Conservation (phyloP, 1,140 invertebrate genomes). For the Drosophila lowei region DNA sequence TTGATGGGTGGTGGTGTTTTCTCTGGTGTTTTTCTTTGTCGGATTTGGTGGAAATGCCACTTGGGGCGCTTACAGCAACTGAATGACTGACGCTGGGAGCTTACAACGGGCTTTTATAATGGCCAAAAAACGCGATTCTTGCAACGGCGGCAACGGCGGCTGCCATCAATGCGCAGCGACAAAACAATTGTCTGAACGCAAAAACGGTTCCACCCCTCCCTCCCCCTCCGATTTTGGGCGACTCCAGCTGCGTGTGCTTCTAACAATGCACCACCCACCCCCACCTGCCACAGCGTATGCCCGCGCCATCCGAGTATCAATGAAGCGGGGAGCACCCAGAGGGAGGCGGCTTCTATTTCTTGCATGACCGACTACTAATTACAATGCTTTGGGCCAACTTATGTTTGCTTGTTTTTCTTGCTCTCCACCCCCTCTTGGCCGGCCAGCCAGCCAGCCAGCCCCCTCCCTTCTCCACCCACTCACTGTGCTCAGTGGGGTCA, state of each 20-base stretch:
- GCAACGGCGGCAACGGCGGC: constrained; percentile 67
- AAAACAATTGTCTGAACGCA: constrained; percentile 76
- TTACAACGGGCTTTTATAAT: constrained; percentile 72
- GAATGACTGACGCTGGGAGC: constrained; percentile 61
- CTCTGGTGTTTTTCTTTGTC: constrained; percentile 14
- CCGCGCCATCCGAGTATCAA: constrained; percentile 51
- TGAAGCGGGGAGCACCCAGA: constrained; percentile 57
- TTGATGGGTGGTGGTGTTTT: constrained; percentile 23
- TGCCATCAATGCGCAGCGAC: constrained; percentile 77
- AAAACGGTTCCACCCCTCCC: constrained; percentile 25
- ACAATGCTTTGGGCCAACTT: constrained; percentile 63
- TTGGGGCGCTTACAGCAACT: constrained; percentile 62
- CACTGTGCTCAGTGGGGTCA: constrained; percentile 62
- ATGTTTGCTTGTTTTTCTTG: constrained; percentile 34
- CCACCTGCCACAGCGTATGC: neutral
- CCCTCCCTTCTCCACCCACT: neutral
- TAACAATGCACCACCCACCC: constrained; percentile 47
- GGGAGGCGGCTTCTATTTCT: constrained; percentile 66
- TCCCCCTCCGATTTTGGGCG: constrained; percentile 51
- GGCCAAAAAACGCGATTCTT: constrained; percentile 56
- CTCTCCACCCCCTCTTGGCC: constrained; percentile 4
- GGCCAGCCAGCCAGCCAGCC: neutral
- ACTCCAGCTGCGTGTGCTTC: constrained; percentile 67
- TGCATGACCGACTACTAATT: constrained; percentile 81
- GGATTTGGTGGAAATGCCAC: constrained; percentile 59